These are phyloP conservation scores for Sarcophaga rosellei DNA, from an alignment of 2,888 invertebrate genomes.

Conservation along the genomic window DNA sequence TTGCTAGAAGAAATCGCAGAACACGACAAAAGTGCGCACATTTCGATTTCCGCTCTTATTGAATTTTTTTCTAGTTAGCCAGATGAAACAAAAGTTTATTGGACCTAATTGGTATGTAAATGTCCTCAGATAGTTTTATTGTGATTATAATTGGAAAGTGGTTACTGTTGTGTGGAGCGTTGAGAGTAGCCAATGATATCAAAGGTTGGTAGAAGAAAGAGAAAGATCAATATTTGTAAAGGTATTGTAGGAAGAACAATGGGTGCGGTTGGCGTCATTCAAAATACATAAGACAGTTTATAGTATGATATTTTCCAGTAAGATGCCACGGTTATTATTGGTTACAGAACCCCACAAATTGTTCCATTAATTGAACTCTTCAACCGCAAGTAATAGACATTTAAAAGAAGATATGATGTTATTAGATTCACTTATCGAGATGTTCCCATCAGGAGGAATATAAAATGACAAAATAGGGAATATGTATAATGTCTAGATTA, in stretches of 20 bases:
- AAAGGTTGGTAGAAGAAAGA: conserved; percentile 1
- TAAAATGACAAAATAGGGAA: conserved; percentile 1
- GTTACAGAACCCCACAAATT: neutral
- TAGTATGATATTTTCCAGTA: conserved; percentile 13
- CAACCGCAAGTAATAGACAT: neutral
- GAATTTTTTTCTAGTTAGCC: neutral
- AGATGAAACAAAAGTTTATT: neutral
- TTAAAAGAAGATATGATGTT: neutral
- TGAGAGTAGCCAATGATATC: neutral
- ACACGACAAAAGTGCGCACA: neutral
- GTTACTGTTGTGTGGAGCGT: conserved; percentile 11
- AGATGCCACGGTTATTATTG: neutral
- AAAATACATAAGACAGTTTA: neutral
- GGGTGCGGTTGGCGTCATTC: neutral
- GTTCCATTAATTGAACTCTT: neutral
- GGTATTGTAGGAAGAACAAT: no score
- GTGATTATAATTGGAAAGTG: conserved; percentile 3
- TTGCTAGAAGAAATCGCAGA: no score
- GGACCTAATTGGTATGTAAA: neutral
- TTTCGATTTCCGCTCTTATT: neutral
- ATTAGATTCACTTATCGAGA: neutral
- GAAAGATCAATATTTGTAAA: conserved; percentile 4
- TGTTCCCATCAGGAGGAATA: conserved; percentile 10
- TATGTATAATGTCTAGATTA: no score
- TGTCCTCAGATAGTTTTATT: neutral